Base-by-base conservation (phyloP, 1,140 invertebrate genomes). In the Drosophila kohkoa region DNA sequence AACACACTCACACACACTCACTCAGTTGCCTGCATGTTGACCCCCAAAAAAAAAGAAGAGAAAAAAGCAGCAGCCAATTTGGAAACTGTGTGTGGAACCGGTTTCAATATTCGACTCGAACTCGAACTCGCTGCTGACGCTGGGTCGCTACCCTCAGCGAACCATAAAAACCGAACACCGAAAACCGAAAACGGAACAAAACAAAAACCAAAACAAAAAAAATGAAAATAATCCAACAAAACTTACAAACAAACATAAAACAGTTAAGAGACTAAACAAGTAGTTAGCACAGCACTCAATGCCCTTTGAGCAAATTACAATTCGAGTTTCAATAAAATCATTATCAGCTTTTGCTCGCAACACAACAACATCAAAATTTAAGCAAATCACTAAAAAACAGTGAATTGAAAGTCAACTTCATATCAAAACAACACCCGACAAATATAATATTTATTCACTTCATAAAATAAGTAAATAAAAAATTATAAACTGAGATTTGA, bases 21-120 rank as follows among this genome's bases (percentile, higher is more conserved):
- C 13, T 20, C 52, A 38, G 7, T 10, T 55, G 15, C 13, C n/a
- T 51, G 52, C 52, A 64, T 48, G 65, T 86, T 86, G 82, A 86
- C 82, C 82, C 82, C 82, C 82, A 77, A 86, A 86, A 81, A 80
- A 55, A 58, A 59, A 77, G 20, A 86, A 86, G 71, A 77, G 20
- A 58, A 60, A 58, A 75, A 75, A 64, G 58, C 68, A 66, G 63
- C 68, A 63, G 75, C 66, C 68, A 69, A 83, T 77, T 75, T 83
- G 77, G 67, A 65, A 79, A 76, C 70, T 67, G 48, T 48, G 43
- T 69, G 82, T 82, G 82, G 76, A 86, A 86, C 82, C 82, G 82
- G 82, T 87, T 86, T 87, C 66, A 20, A 60, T 57, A 58, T 64
- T 63, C 30, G 41, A 13, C 41, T n/a, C 11, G 2, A 7, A 43